Evolutionary conservation across 2,888 invertebrate species (phyloP), one percentile per base, ranked within the genome.

Genomic region (Agrotis exclamationis): DNA sequence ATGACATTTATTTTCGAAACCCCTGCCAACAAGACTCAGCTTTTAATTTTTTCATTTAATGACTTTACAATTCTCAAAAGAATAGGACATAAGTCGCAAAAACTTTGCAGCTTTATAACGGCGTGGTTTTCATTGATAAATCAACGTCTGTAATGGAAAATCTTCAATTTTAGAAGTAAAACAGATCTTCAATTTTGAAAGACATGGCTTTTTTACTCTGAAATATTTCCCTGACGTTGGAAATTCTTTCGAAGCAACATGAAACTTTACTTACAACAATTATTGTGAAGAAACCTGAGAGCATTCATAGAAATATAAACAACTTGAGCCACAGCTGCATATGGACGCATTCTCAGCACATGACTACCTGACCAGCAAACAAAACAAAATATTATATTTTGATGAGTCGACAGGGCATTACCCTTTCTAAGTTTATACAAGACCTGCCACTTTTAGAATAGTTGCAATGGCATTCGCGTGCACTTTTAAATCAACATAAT

Each of bases 401-500:
- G 87, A 90, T 90, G 88, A 90, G 83, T 89, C 79, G 80, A 74
- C 88, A 90, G 93, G 93, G 89, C 91, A 89, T 93, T 94, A 89
- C 91, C 93, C 93, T 92, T 84, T 81, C 68, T 73, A 65, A 73
- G 77, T 78, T 76, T 77, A 60, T 73, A 79, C 63, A 72, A 80
- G 70, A 79, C 50, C 60, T 71, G 60, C 82, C 77, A 64, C 51
- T 79, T 73, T 67, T 44, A 71, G 82, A 75, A 69, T 72, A 74
- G 28, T 65, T 79, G 72, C 62, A 72, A 72, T 68, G 33, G 65
- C n/a, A 79, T 63, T 72, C 24, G 50, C 48, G 50, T 79, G 76
- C 78, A 75, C 53, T 66, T 76, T 69, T 70, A 47, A 16, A 62
- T 79, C 76, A 76, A 76, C 67, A 65, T 67, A 56, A 51, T 24